Evolutionary conservation across 2,888 invertebrate species (phyloP).

Genomic region (Pemphredon lugubris): DNA sequence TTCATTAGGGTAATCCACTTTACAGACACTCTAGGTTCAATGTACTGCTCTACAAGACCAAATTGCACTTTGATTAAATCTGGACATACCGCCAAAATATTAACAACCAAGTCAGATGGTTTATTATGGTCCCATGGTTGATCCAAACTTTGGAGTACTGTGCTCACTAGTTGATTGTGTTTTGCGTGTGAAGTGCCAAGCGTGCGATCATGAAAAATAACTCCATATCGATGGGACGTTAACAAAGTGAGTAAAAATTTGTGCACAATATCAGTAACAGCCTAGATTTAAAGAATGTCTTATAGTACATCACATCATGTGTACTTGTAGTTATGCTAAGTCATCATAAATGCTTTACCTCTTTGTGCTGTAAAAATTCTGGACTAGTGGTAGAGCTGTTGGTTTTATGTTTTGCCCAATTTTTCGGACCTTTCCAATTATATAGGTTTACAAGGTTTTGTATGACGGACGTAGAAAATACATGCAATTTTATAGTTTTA

Average conservation of each 20-base stretch:
- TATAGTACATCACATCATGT: background rate
- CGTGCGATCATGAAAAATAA: constrained; percentile 88
- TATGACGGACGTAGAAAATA: constrained; percentile 87
- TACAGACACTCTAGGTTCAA: constrained; percentile 82
- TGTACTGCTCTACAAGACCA: constrained; percentile 83
- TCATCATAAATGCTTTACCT: constrained; percentile 67
- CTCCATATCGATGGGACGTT: constrained; percentile 89
- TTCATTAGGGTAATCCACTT: constrained; percentile 76
- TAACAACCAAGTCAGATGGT: constrained; percentile 85
- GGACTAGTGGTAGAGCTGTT: constrained; percentile 45
- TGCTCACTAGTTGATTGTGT: constrained; percentile 85
- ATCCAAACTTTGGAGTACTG: constrained; percentile 85
- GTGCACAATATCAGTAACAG: constrained; percentile 84
- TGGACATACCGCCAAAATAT: constrained; percentile 87
- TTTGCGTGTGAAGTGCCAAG: constrained; percentile 84
- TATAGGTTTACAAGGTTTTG: constrained; percentile 87
- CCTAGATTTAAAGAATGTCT: constrained; percentile 59
- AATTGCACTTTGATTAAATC: constrained; percentile 87
- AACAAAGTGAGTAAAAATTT: constrained; percentile 88
- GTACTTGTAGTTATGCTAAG: too few species aligned
- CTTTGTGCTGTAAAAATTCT: constrained; percentile 78
- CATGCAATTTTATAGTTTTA: constrained; percentile 88
- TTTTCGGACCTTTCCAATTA: constrained; percentile 88
- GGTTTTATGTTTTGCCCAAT: constrained; percentile 75
- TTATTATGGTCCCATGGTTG: constrained; percentile 87